A percentile compares a stretch with the other conserved stretches of the same genome.
These are phyloP conservation scores for Danio albolineatus DNA, from an alignment of 2,797 vertebrate genomes.

Conservation along the genomic window DNA sequence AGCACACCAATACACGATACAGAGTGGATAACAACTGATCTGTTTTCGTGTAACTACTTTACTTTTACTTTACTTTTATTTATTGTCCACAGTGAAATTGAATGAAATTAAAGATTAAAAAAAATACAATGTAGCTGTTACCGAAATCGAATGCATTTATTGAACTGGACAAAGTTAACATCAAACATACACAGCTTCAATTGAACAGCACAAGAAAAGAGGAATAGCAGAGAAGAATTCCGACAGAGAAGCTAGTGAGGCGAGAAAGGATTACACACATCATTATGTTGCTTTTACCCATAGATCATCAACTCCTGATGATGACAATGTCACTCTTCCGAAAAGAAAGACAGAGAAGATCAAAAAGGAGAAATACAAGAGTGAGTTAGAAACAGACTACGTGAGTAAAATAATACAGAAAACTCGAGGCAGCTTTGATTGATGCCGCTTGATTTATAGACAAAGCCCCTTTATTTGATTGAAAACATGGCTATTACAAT, in stretches of 20 bases:
- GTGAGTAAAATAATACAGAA: conserved; percentile 22
- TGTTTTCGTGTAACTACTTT: too few species aligned
- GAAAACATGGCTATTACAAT: too few species aligned
- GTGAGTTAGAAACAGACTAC: background rate
- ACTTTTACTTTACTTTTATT: too few species aligned
- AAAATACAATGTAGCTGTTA: too few species aligned
- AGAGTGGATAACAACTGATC: too few species aligned
- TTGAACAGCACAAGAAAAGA: conserved; percentile 10
- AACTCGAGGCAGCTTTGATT: background rate
- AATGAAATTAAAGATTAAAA: too few species aligned
- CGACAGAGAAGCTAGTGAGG: conserved; percentile 34
- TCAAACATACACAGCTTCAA: conserved; percentile 3
- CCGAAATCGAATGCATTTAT: too few species aligned
- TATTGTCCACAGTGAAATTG: too few species aligned
- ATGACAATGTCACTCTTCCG: conserved; percentile 57
- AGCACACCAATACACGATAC: too few species aligned
- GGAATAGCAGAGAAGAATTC: background rate
- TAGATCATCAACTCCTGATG: conserved; percentile 63
- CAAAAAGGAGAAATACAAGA: background rate
- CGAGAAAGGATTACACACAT: conserved; percentile 61
- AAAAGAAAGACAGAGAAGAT: background rate
- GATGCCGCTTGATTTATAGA: too few species aligned
- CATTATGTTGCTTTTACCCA: conserved; percentile 67
- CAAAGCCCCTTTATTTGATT: too few species aligned
- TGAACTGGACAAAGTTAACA: background rate